Percentiles rank a stretch among this genome's conserved stretches.
These are phyloP conservation scores for Arenicola marina DNA, from an alignment of 2,888 invertebrate genomes.

Conservation along the genomic window DNA sequence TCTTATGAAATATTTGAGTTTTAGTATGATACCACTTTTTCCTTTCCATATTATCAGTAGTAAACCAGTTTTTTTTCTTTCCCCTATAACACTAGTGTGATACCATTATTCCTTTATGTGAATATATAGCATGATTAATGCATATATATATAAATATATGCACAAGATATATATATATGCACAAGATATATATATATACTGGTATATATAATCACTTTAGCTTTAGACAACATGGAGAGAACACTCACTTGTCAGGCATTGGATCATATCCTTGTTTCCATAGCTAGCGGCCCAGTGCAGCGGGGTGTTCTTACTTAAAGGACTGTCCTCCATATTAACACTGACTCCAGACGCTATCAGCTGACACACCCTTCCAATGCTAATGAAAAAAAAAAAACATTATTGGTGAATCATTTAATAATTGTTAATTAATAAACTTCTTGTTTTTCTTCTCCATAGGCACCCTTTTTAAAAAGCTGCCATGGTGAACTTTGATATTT, in stretches of 20 bases:
- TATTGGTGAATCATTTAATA: too few relatives aligned
- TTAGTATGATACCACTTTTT: too few relatives aligned
- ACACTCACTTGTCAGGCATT: conserved; percentile 65
- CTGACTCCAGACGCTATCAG: conserved; percentile 67
- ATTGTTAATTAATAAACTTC: too few relatives aligned
- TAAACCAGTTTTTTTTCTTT: too few relatives aligned
- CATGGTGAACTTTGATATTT: too few relatives aligned
- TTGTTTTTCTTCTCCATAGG: too few relatives aligned
- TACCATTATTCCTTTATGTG: too few relatives aligned
- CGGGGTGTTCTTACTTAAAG: conserved; percentile 68
- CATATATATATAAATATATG: background rate
- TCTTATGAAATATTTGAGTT: too few relatives aligned
- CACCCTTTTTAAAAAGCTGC: too few relatives aligned
- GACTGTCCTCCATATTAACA: conserved; percentile 69
- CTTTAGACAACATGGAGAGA: background rate
- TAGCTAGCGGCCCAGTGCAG: conserved; percentile 72
- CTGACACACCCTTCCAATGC: conserved; percentile 67
- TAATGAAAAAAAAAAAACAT: conserved; percentile 44
- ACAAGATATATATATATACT: conserved; percentile 3
- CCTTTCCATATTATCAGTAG: too few relatives aligned
- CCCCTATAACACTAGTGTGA: too few relatives aligned
- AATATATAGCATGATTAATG: background rate
- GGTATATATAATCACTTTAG: background rate
- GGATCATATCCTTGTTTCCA: conserved; percentile 66
- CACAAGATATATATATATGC: background rate